phyloP scores from a whole-genome alignment of 2,113 vertebrate species.

The Nipponia nippon region DNA sequence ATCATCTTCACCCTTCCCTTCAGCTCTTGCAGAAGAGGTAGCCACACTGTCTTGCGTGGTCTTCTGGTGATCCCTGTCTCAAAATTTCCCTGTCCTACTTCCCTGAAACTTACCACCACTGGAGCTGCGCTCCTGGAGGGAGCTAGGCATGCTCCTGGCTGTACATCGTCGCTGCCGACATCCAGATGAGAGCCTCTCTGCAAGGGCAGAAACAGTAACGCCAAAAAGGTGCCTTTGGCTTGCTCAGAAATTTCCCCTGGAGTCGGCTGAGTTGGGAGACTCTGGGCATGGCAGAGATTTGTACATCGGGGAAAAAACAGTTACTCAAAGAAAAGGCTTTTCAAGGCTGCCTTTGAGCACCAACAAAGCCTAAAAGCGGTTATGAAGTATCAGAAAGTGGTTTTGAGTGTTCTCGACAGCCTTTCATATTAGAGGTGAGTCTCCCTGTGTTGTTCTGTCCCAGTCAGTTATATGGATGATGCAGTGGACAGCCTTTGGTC shows the following conservation, averaged over 20 bases:
- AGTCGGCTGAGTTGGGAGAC: background rate
- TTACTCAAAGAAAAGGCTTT: background rate
- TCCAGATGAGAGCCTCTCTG: background rate
- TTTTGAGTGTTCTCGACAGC: background rate
- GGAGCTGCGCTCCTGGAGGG: background rate
- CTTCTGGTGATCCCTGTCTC: background rate
- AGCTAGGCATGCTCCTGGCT: background rate
- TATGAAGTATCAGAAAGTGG: background rate
- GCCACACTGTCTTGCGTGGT: background rate
- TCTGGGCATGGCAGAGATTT: background rate
- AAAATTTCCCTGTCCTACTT: background rate
- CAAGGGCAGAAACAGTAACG: background rate
- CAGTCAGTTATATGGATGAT: background rate
- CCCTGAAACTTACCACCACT: background rate
- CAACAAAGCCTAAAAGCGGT: background rate
- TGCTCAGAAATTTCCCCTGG: background rate
- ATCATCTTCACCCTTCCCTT: background rate
- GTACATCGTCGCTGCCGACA: fast-evolving
- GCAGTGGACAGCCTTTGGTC: background rate
- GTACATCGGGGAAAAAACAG: background rate
- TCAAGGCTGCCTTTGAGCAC: background rate
- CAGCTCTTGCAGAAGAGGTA: background rate
- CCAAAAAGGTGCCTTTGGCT: background rate
- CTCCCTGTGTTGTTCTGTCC: background rate
- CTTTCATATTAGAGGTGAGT: background rate